Base-by-base conservation (phyloP, 2,113 vertebrate genomes). In the Ageneiosus marmoratus region DNA sequence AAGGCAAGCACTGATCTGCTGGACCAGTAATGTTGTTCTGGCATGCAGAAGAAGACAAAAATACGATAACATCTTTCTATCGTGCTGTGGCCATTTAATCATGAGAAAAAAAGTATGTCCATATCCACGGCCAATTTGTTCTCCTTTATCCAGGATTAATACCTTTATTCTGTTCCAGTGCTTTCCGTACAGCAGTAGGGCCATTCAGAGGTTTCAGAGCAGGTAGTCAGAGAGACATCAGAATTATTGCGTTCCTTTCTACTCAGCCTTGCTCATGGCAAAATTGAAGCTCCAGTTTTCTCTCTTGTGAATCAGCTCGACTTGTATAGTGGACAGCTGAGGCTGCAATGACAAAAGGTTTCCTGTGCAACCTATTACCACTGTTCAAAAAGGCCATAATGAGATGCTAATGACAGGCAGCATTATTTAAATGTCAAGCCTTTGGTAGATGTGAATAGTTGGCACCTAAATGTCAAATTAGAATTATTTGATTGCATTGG, bases 401-500 rank as follows among this genome's bases (percentile, higher is more conserved):
- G 80, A 83, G 79, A 78, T 72, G 72, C 79, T 88, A 87, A 89
- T 86, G 84, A 86, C 67, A 79, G 73, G 82, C 74, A 79, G 65
- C 77, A 41, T 79, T 79, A 84, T 85, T 86, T 86, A 87, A 87
- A 88, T 88, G 87, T 88, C 89, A 87, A 79, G 79, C 65, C 72
- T 72, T 76, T 63, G 53, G 69, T 65, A 79, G 60, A 60, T 82
- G 58, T 81, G 81, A 81, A 89, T 85, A 80, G 74, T 75, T 89
- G 62, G 77, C 75, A 86, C 65, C 82, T 88, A 89, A 89, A 88
- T 89, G 86, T 83, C 86, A 89, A 81, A 86, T 89, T 88, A 78
- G 79, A 90, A 84, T 86, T 65, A 86, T 88, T 87, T 86, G 72
- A 86, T 78, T 77, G 44, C 77, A 81, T 32, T 86, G 51, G 77